Evolutionary conservation across 1,140 invertebrate species (phyloP), one percentile per base, ranked within the genome.

Genomic region (Medauroidea extradentata): DNA sequence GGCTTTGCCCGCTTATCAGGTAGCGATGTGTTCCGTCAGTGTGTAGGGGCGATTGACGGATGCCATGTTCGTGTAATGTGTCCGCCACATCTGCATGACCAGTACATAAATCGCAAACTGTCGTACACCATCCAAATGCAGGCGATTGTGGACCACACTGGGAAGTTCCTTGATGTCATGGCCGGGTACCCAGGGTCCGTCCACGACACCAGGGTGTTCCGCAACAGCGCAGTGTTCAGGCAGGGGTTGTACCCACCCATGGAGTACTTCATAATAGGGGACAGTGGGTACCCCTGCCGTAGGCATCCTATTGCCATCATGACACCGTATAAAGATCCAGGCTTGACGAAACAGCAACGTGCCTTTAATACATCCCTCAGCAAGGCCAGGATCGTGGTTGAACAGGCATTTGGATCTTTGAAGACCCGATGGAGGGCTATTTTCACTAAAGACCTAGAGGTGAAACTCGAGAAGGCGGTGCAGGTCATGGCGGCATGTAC

Each of bases 181-280:
- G 41, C 42, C 3, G 57, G 51, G 13, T 63, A 52, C 38, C 57
- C 59, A 2, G 61, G 61, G 7, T 63, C 61, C 4, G 29, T 41
- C 13, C 61, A 63, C 43, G 57, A 63, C 46, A 18, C 51, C 4
- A 29, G 58, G 16, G 58, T 63, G 13, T 61, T 62, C 13, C 1
- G 58, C n/a, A 60, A 46, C 18, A 51, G 41, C 21, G 18, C 24
- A 5, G 9, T 62, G 16, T 53, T 7, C 18, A 48, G 24, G n/a
- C 16, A 60, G 13, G 3, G n/a, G 16, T 2, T 39, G 1, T 21
- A 53, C 21, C 52, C 52, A 3, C 49, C 2, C 24, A n/a, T 3
- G 14, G 7, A 23, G 13, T 53, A 59, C 29, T 39, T 21, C 23
- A 29, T 59, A 3, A 25, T 56, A 14, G 57, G 49, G 11, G 57